Evolutionary conservation across 37 sponge, comb jelly and placozoan genomes (phyloP).

Genomic region (Amphimedon queenslandica): DNA sequence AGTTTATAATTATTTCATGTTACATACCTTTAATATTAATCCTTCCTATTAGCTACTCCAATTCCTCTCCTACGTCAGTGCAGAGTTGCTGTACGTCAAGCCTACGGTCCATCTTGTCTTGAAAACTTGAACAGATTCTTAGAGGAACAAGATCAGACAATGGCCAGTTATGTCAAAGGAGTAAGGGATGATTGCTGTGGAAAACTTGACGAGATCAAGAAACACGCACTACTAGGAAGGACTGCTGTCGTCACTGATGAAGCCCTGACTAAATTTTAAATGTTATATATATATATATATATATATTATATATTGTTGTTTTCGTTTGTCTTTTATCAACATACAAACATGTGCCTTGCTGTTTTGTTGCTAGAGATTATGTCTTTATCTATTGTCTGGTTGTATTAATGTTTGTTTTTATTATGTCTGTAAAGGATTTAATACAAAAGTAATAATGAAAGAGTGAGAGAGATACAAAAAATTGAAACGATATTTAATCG

Average conservation of each 20-base stretch:
- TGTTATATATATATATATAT: background rate
- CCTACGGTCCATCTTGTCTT: constrained; percentile 9
- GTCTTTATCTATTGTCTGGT: too few relatives aligned
- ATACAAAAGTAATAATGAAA: too few relatives aligned
- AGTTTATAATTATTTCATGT: background rate
- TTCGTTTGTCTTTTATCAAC: too few relatives aligned
- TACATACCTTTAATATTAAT: too few relatives aligned
- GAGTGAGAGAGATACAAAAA: too few relatives aligned
- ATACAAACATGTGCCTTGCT: too few relatives aligned
- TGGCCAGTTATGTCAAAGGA: constrained; percentile 3
- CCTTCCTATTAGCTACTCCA: constrained; percentile 18
- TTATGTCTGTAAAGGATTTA: too few relatives aligned
- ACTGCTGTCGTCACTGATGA: background rate
- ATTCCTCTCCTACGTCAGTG: constrained; percentile 22
- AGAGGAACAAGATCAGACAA: background rate
- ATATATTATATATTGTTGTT: too few relatives aligned
- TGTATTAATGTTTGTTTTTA: too few relatives aligned
- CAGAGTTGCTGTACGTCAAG: constrained; percentile 29
- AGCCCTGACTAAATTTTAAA: background rate
- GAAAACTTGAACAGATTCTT: background rate
- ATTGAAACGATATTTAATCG: background rate
- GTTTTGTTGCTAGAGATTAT: too few relatives aligned
- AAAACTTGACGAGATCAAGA: constrained; percentile 10
- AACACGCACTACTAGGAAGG: constrained; percentile 8
- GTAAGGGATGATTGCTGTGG: constrained; percentile 24